Base-by-base conservation (phyloP, 1,140 invertebrate genomes). In the Kradibia gibbosae region DNA sequence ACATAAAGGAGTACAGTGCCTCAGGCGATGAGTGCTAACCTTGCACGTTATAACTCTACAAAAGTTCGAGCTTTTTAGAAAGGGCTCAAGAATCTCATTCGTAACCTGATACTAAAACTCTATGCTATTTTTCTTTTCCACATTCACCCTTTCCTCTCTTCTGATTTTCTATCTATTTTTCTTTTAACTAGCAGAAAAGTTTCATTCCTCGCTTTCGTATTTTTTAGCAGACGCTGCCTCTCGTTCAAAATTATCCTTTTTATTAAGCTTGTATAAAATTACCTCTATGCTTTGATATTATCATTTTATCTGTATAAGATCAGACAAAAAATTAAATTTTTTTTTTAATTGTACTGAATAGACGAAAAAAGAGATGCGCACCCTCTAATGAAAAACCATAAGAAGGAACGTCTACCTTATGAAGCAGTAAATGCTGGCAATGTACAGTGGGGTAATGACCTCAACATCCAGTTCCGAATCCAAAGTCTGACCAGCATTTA, bases 31-130 rank as follows among this genome's bases (percentile, higher is more conserved):
- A 11, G 50, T 20, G 10, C 50, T 53, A 53, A 53, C 50, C 50
- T 53, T 53, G 50, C 50, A 53, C 20, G 7, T 17, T 7, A 53
- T 20, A 25, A 57, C 55, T 22, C 22, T 25, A 22, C n/a, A 13
- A 39, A 67, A 36, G 62, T 67, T 67, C 62, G 62, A 7, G 34
- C 34, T 20, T 67, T 67, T 5, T n/a, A n/a, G 25, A 11, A 50
- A 67, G 62, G 50, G 28, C 48, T 73, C 20, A 31, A 50, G n/a
- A n/a, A n/a, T n/a, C 25, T 28, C 25, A 31, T 25, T 50, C 36
- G 48, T 53, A 73, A 73, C 42, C 50, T 31, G 72, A 74, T n/a
- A 74, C 72, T n/a, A 20, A 55, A 10, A n/a, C 62, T n/a, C 60
- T 4, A 34, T 34, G 60, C 28, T 17, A 20, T 36, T 60, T 60